phyloP scores from a whole-genome alignment of 2,113 vertebrate species.

The Coturnix japonica region DNA sequence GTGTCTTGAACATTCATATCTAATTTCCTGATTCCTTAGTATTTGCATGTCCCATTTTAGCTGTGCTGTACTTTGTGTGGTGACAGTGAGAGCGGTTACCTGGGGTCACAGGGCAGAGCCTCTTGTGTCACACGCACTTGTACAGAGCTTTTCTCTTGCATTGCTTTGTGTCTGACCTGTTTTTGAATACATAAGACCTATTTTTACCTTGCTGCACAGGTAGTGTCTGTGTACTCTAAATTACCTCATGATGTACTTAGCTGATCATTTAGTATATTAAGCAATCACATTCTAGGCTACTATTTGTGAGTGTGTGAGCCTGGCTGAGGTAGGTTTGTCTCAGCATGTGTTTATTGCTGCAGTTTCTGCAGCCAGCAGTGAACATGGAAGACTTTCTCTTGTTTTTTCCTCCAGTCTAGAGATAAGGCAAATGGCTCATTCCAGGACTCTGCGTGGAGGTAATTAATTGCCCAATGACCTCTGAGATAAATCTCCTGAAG shows the following conservation, averaged over 20 bases:
- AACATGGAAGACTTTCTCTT: slow-evolving; percentile 2
- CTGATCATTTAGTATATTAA: slow-evolving; percentile 12
- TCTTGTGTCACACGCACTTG: background rate
- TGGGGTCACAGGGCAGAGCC: background rate
- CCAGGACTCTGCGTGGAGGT: background rate
- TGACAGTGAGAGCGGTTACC: background rate
- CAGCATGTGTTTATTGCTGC: background rate
- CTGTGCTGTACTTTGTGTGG: background rate
- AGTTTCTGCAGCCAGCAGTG: background rate
- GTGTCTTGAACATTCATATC: background rate
- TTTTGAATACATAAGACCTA: background rate
- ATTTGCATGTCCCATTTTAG: background rate
- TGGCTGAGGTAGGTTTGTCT: slow-evolving; percentile 14
- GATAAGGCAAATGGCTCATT: background rate
- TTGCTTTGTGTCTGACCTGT: background rate
- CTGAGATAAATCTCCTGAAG: background rate
- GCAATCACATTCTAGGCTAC: slow-evolving; percentile 10
- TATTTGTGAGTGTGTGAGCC: background rate
- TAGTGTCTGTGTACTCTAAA: background rate
- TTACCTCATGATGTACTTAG: slow-evolving; percentile 50
- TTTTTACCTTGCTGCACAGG: slow-evolving; percentile 13
- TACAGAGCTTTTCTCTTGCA: background rate
- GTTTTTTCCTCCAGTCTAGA: background rate
- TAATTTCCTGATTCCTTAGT: background rate
- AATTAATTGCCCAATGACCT: background rate